phyloP scores from a whole-genome alignment of 2,888 invertebrate genomes.

The Macropis europaea region DNA sequence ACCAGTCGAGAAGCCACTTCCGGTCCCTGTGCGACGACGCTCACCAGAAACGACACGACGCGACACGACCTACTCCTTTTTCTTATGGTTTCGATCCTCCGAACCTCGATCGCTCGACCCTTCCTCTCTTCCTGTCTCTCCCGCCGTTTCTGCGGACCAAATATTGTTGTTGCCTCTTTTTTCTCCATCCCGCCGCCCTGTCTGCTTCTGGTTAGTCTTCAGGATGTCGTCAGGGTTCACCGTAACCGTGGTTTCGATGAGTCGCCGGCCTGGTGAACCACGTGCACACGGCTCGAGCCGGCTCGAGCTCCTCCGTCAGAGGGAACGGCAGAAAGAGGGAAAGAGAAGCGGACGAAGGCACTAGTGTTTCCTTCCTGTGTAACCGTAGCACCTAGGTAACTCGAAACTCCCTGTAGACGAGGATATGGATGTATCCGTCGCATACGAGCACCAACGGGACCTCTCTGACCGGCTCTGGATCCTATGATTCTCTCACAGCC shows the following conservation, averaged over 20 bases:
- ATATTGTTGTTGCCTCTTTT: conserved; percentile 8
- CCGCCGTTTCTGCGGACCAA: conserved; percentile 3
- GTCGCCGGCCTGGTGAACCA: too few relatives aligned
- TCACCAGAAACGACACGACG: conserved; percentile 70
- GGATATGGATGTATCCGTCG: conserved; percentile 51
- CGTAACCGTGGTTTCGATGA: too few relatives aligned
- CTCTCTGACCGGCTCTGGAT: too few relatives aligned
- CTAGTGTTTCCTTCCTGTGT: conserved; percentile 80
- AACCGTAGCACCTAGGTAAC: conserved; percentile 76
- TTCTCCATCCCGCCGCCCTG: neutral
- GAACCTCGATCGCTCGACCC: neutral
- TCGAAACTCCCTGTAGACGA: conserved; percentile 67
- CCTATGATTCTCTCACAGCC: too few relatives aligned
- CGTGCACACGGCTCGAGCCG: conserved; percentile 35
- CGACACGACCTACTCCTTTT: conserved; percentile 15
- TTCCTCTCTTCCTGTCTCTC: conserved; percentile 15
- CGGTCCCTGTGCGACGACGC: conserved; percentile 70
- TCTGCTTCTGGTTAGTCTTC: neutral
- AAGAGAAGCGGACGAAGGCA: conserved; percentile 57
- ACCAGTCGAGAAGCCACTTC: conserved; percentile 74
- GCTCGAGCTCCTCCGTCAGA: conserved; percentile 23
- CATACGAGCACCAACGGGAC: conserved; percentile 12
- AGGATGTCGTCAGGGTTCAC: too few relatives aligned
- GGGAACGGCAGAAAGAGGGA: conserved; percentile 34
- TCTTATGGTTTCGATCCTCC: conserved; percentile 5